These are phyloP conservation scores for Poeciliopsis gracilis DNA, from an alignment of 2,797 vertebrate genomes.

Conservation along the genomic window DNA sequence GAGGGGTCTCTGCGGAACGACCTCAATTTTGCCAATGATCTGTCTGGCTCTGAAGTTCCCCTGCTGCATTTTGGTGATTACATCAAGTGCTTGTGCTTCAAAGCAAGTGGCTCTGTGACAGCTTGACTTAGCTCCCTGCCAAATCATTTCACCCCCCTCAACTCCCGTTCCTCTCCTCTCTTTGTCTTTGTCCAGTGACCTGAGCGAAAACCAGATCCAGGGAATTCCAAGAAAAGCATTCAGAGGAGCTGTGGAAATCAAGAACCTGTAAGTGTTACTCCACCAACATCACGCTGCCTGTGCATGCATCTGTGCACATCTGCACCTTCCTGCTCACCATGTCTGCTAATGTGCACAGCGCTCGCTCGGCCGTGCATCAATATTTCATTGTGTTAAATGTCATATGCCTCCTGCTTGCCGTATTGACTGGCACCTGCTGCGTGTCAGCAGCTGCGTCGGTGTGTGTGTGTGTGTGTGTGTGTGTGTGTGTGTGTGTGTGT, in stretches of 20 bases:
- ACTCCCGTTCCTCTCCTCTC: slow-evolving; percentile 6
- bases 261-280: slow-evolving; percentile 92
- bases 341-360: slow-evolving; percentile 58
- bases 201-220: slow-evolving; percentile 98
- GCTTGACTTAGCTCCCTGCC: slow-evolving; percentile 41
- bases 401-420: slow-evolving; percentile 70
- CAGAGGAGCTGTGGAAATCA: slow-evolving; percentile 96
- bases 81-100: slow-evolving; percentile 58
- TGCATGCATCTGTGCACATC: slow-evolving; percentile 15
- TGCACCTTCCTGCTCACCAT: slow-evolving; percentile 21
- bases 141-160: slow-evolving; percentile 18
- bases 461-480: slow-evolving; percentile 22
- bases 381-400: slow-evolving; percentile 82
- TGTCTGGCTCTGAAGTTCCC: slow-evolving; percentile 43
- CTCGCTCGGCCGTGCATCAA: slow-evolving; percentile 69
- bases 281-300: slow-evolving; percentile 29
- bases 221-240: slow-evolving; percentile 97
- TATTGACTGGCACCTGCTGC: slow-evolving; percentile 66
- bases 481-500: slow-evolving; percentile 27
- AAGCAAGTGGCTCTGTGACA: slow-evolving; percentile 53
- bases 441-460: slow-evolving; percentile 51
- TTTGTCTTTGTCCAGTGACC: slow-evolving; percentile 83
- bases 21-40: slow-evolving; percentile 59
- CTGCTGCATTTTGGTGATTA: slow-evolving; percentile 52
- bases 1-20: slow-evolving; percentile 44